Base-by-base conservation (phyloP, 35 echinoderm and acorn worm genomes). In the Holothuria glaberrima region DNA sequence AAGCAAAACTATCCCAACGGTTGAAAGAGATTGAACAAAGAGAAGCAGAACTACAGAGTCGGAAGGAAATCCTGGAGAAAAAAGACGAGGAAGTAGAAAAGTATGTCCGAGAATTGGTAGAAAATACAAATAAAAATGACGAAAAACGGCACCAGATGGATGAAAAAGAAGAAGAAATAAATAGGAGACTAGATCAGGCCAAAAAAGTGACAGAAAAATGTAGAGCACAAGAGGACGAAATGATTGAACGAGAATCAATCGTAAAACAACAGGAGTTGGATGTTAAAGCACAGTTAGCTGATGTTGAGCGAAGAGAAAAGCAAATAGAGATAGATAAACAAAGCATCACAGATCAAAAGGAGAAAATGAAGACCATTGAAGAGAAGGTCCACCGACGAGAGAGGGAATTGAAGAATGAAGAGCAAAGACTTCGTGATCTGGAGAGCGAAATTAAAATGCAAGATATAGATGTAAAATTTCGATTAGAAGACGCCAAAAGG, bases 401-500 rank as follows among this genome's bases (percentile, higher is more conserved):
- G 32, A 59, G 80, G 27, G 80, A 84, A 22, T 25, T 84, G 25
- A 84, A 84, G 57, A 59, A 84, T 21, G 80, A 84, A 18, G 80
- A 84, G 61, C 54, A 84, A 36, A 28, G 80, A 84, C 12, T 61
- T 30, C 52, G 59, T 58, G 80, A 84, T 27, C 25, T 84, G 54
- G 80, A 84, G 32, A 84, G 32, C 24, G 80, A 84, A 63, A 61
- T 84, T 6, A 84, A 63, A 32, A 84, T 84, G 80, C 80, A 84
- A 63, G 80, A 84, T 59, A 84, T 84, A 54, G 80, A 84, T 26
- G 48, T 63, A 20, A 84, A 84, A 38, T 84, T 84, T 12, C 52
- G 80, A 38, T 22, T 84, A n/a, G 80, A 84, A 41, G 80, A 84
- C 22, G 80, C 59, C 4, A 84, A 61, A 61, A 84, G 80, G 57